Evolutionary conservation across 2,888 invertebrate species (phyloP).

Genomic region (Theodoxus fluviatilis): DNA sequence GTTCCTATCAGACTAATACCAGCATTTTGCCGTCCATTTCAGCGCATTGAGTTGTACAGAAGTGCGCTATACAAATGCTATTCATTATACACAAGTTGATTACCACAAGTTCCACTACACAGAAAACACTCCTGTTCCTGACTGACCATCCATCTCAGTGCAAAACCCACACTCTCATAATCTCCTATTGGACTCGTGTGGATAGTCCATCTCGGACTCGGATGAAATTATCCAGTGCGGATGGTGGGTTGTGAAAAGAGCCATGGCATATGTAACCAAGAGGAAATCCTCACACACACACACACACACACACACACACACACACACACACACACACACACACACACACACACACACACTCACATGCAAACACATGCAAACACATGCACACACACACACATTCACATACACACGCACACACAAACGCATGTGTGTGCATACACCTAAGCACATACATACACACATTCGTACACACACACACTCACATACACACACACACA

Average conservation of each 20-base stretch:
- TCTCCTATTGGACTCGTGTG: no score
- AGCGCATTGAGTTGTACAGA: no score
- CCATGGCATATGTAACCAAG: background rate
- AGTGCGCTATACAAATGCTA: no score
- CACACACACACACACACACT: background rate
- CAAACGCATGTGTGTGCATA: background rate
- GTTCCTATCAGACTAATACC: no score
- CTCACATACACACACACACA: conserved; percentile 6
- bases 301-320: conserved; percentile 15
- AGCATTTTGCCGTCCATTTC: no score
- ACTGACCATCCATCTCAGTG: no score
- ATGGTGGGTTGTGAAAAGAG: background rate
- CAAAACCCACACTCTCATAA: no score
- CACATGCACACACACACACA: background rate
- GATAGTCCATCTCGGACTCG: no score
- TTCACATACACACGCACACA: background rate
- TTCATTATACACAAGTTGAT: no score
- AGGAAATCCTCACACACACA: background rate
- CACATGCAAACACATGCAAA: background rate
- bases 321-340: background rate
- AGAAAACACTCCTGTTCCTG: no score
- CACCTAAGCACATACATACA: background rate
- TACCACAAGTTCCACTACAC: no score
- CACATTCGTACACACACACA: background rate
- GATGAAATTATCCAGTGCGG: no score